A percentile compares a stretch with the other conserved stretches of the same genome.
phyloP scores from a whole-genome alignment of 2,888 invertebrate genomes.

The Chromoteleia sp. region DNA sequence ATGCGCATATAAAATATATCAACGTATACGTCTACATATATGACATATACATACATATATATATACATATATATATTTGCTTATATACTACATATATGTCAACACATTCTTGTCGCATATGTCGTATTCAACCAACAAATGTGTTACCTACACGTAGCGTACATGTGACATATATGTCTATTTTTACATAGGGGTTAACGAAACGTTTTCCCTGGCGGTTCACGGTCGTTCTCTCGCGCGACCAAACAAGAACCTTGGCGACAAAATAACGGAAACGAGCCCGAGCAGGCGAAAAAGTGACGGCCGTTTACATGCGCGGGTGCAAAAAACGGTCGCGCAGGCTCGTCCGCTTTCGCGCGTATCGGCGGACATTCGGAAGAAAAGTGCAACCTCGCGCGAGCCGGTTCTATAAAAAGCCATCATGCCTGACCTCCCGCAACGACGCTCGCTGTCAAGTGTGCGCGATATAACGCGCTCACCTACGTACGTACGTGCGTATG shows the following conservation, averaged over 20 bases:
- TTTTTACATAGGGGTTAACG: not conserved
- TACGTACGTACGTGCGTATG: conserved; percentile 36
- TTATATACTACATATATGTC: too few relatives aligned
- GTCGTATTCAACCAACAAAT: too few relatives aligned
- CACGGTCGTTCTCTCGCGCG: conserved; percentile 30
- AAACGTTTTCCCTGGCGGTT: conserved; percentile 3
- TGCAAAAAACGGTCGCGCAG: too few relatives aligned
- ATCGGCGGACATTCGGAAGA: conserved; percentile 59
- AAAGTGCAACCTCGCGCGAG: conserved; percentile 72
- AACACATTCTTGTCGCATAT: too few relatives aligned
- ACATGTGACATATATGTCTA: too few relatives aligned
- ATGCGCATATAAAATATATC: too few relatives aligned
- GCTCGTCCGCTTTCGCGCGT: conserved; percentile 24
- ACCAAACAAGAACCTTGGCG: conserved; percentile 26
- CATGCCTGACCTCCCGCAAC: conserved; percentile 83
- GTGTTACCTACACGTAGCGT: too few relatives aligned
- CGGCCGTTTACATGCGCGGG: too few relatives aligned
- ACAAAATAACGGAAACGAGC: conserved; percentile 48
- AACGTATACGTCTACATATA: too few relatives aligned
- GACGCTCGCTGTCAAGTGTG: conserved; percentile 75
- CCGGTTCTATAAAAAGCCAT: conserved; percentile 81
- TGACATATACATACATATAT: too few relatives aligned
- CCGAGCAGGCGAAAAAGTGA: conserved; percentile 29
- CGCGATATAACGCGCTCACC: conserved; percentile 69
- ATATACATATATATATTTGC: too few relatives aligned